Conservation (phyloP, 2,888 invertebrate species). For the Hyppa rectilinea region DNA sequence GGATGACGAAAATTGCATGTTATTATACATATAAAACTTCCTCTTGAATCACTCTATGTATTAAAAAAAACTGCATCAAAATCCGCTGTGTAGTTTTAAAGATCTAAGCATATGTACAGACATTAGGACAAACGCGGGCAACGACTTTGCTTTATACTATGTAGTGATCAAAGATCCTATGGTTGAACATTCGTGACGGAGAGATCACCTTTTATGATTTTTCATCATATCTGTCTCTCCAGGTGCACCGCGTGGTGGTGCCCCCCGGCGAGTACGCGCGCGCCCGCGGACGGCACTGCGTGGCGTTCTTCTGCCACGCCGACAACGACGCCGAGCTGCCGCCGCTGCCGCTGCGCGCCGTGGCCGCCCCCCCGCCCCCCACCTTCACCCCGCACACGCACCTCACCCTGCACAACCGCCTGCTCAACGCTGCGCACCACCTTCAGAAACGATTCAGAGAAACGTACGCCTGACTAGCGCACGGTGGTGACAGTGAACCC, state of each 20-base stretch:
- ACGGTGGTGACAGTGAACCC: conserved; percentile 66
- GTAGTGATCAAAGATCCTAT: not conserved
- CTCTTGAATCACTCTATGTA: no score
- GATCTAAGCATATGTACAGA: no score
- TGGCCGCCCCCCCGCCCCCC: conserved; percentile 83
- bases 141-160: no score
- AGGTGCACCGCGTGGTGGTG: conserved; percentile 94
- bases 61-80: no score
- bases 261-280: conserved; percentile 92
- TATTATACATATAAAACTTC: no score
- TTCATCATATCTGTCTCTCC: no score
- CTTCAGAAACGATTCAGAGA: conserved; percentile 93
- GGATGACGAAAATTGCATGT: no score
- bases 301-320: conserved; percentile 95
- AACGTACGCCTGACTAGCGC: conserved; percentile 92
- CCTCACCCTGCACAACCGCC: conserved; percentile 88
- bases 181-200: not conserved
- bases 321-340: conserved; percentile 90
- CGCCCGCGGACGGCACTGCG: conserved; percentile 93
- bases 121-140: no score
- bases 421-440: conserved; percentile 93
- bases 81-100: no score
- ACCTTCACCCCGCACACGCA: conserved; percentile 85
- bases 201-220: not conserved
- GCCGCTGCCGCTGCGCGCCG: conserved; percentile 85